Conservation (phyloP, 2,797 vertebrate species). For the Cichlasoma orientale region DNA sequence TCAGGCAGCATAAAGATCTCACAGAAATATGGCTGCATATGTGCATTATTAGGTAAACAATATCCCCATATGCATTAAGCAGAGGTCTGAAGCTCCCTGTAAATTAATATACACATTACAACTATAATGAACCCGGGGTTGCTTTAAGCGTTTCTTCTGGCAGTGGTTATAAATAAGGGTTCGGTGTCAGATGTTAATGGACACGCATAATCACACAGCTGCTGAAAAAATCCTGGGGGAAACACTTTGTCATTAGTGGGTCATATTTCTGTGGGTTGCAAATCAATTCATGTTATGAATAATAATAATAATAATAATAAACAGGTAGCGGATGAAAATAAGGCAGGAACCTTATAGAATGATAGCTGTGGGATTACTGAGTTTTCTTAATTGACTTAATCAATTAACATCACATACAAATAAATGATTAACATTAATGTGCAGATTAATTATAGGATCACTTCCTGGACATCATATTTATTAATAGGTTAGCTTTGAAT, state of each 20-base stretch:
- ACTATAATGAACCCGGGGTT: background rate
- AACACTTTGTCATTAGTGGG: background rate
- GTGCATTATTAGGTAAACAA: background rate
- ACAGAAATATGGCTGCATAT: background rate
- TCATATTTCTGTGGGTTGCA: background rate
- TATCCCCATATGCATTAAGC: background rate
- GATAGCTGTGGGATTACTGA: background rate
- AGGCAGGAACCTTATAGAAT: background rate
- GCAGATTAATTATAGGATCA: background rate
- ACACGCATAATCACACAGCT: background rate
- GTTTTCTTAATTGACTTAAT: background rate
- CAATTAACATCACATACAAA: background rate
- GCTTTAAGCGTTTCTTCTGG: background rate
- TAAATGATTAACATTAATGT: background rate
- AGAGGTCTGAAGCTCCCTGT: background rate
- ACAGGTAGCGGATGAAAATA: background rate
- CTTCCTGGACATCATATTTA: background rate
- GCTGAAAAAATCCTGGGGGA: background rate
- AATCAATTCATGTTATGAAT: background rate
- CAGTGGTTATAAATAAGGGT: background rate
- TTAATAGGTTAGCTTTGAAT: background rate
- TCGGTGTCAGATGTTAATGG: conserved; percentile 2
- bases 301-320: background rate
- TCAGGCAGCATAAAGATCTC: background rate
- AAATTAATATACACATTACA: background rate